Evolutionary conservation across 2,888 invertebrate species (phyloP).

Genomic region (Phyto melanocephala): DNA sequence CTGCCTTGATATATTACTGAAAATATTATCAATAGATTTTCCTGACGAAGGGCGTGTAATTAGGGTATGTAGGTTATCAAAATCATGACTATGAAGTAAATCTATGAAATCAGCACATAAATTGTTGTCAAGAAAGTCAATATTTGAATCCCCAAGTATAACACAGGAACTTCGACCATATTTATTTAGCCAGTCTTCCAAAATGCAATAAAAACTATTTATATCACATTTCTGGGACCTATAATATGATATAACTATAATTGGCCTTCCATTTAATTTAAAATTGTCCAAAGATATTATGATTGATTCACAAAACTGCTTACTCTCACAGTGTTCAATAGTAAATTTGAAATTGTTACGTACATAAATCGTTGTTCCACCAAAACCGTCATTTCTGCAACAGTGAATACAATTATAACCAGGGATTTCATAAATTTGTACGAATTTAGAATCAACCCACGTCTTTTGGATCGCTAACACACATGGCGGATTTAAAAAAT

Average conservation of each 20-base stretch:
- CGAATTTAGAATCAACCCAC: neutral
- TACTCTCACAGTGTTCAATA: no score
- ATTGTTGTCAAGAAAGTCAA: neutral
- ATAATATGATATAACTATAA: neutral
- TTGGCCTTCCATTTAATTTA: neutral
- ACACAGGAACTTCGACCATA: neutral
- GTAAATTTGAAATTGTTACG: no score
- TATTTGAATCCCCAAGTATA: neutral
- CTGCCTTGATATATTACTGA: no score
- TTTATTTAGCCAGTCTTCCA: neutral
- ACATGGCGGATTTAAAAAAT: neutral
- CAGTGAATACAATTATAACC: constrained; percentile 24
- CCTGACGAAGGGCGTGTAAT: neutral
- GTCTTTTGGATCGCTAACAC: constrained; percentile 32
- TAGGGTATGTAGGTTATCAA: neutral
- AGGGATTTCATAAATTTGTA: constrained; percentile 16
- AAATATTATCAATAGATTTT: no score
- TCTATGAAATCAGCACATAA: neutral
- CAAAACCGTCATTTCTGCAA: constrained; percentile 13
- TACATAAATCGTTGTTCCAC: neutral
- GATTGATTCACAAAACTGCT: no score
- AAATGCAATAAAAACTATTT: neutral
- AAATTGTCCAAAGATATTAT: neutral
- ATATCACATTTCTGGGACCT: constrained; percentile 13
- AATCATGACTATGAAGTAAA: neutral